Percentiles rank a stretch among this genome's conserved stretches.
Conservation (phyloP, 2,797 vertebrate species). For the Picus viridis region DNA sequence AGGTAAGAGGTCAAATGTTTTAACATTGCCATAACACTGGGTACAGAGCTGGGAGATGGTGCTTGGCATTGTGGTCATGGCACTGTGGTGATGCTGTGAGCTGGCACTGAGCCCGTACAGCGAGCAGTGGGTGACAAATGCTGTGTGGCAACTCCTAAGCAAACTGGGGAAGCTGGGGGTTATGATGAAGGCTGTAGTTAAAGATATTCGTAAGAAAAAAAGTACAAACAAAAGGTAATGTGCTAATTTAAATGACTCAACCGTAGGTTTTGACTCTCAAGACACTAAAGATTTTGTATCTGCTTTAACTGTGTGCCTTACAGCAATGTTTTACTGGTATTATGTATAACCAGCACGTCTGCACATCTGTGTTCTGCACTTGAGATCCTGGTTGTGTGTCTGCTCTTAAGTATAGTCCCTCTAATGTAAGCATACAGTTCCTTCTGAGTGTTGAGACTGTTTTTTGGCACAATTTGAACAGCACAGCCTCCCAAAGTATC, state of each 20-base stretch:
- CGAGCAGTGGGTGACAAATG: background rate
- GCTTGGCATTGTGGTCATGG: background rate
- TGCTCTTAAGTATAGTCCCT: background rate
- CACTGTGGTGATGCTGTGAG: background rate
- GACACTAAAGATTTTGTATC: background rate
- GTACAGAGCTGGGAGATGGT: accelerated
- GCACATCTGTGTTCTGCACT: background rate
- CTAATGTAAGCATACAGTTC: background rate
- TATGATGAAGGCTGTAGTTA: background rate
- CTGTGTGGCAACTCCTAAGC: background rate
- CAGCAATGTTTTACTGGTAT: background rate
- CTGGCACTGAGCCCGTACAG: background rate
- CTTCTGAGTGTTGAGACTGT: background rate
- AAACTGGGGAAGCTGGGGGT: background rate
- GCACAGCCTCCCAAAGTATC: background rate
- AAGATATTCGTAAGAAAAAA: background rate
- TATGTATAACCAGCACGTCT: background rate
- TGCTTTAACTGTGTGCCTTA: background rate
- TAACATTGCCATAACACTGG: background rate
- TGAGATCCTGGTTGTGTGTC: background rate
- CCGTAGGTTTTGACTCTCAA: background rate
- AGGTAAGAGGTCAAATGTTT: background rate
- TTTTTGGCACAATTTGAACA: background rate
- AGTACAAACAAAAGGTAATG: background rate
- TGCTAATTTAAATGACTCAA: slow-evolving; percentile 18